Percentiles rank a stretch among this genome's conserved stretches.
Evolutionary conservation across 2,113 vertebrate genomes (phyloP).

Genomic region (Leptobrachium ailaonicum): DNA sequence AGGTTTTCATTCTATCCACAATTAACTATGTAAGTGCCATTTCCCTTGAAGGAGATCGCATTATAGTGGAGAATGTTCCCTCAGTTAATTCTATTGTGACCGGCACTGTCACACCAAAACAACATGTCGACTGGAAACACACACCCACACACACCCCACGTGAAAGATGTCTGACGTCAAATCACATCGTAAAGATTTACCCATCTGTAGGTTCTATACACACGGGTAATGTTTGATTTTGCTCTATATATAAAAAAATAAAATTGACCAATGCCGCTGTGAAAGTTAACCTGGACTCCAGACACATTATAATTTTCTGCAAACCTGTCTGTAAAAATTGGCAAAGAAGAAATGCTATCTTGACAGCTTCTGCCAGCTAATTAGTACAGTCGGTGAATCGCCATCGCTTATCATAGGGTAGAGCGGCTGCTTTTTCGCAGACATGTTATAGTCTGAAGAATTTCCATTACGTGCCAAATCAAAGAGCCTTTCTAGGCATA

Average conservation of each 20-base stretch:
- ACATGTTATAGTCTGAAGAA: slow-evolving; percentile 24
- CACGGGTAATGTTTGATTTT: no score
- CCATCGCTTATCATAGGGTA: background rate
- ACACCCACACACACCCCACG: no score
- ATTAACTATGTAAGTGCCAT: background rate
- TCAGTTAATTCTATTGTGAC: no score
- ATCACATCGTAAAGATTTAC: no score
- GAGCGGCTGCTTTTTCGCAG: background rate
- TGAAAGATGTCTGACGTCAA: no score
- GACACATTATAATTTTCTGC: background rate
- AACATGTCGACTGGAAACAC: no score
- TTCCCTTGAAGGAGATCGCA: background rate
- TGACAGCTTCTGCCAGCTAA: background rate
- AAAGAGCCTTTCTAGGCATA: slow-evolving; percentile 21
- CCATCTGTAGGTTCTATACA: no score
- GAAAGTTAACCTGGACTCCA: background rate
- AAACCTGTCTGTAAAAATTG: slow-evolving; percentile 1
- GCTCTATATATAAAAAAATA: no score
- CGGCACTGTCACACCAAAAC: no score
- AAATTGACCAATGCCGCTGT: background rate
- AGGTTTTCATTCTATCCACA: background rate
- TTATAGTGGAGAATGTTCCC: no score
- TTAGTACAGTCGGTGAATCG: slow-evolving; percentile 2
- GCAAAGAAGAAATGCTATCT: background rate
- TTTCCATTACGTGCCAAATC: slow-evolving; percentile 17